Evolutionary conservation across 2,888 invertebrate genomes (phyloP).

Genomic region (Bembecia ichneumoniformis): DNA sequence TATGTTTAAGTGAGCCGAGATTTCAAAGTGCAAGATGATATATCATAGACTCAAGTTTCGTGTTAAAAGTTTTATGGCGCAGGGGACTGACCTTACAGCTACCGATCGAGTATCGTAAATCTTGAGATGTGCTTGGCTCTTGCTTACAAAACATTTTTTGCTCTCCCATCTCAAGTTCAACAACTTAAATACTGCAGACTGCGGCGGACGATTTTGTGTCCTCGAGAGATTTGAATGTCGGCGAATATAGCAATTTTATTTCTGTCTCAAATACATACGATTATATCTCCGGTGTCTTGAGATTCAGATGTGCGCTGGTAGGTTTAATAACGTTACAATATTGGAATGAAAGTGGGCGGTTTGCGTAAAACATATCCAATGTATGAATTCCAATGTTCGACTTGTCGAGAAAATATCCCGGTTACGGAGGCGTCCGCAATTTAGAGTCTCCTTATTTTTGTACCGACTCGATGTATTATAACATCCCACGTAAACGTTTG

Average conservation of each 20-base stretch:
- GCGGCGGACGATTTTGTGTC: slow-evolving; percentile 21
- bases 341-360: slow-evolving; percentile 20
- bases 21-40: slow-evolving; percentile 11
- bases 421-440: slow-evolving; percentile 31
- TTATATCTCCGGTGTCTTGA: too few relatives aligned
- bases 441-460: slow-evolving; percentile 27
- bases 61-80: slow-evolving; percentile 29
- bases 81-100: slow-evolving; percentile 38
- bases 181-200: slow-evolving; percentile 30
- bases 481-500: slow-evolving; percentile 35
- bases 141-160: slow-evolving; percentile 1
- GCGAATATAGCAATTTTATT: background rate
- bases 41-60: slow-evolving; percentile 10
- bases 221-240: background rate
- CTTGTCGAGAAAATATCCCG: slow-evolving; percentile 9
- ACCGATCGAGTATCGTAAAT: slow-evolving; percentile 42
- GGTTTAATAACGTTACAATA: background rate
- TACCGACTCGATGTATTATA: slow-evolving; percentile 18
- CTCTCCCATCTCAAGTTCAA: slow-evolving; percentile 34
- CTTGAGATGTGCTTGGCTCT: slow-evolving; percentile 14
- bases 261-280: background rate
- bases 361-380: slow-evolving; percentile 26
- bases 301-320: too few relatives aligned
- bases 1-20: slow-evolving; percentile 15
- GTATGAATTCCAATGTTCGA: slow-evolving; percentile 11